Conservation (phyloP, 2,888 invertebrate species). For the Steinernema scapterisci region DNA sequence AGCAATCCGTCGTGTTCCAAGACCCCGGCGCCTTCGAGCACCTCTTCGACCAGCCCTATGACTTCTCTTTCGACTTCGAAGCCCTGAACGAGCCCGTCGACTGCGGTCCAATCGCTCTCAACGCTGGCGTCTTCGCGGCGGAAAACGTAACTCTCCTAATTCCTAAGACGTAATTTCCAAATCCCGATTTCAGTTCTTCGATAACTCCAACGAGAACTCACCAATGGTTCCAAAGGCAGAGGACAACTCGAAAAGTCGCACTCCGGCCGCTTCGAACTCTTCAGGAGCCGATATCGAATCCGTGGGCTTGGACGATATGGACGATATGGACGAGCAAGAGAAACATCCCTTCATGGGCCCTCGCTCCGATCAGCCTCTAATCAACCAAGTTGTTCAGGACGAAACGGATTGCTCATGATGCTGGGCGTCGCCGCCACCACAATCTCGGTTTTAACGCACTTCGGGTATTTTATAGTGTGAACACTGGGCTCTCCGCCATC, state of each 20-base stretch:
- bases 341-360: neutral
- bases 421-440: neutral
- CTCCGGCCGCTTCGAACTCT: neutral
- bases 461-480: neutral
- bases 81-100: neutral
- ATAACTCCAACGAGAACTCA: neutral
- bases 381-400: neutral
- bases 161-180: neutral
- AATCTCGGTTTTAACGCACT: neutral
- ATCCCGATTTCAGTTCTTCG: neutral
- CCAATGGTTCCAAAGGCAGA: neutral
- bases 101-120: neutral
- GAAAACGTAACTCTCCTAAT: neutral
- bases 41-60: neutral
- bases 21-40: slow-evolving; percentile 19
- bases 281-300: neutral
- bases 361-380: neutral
- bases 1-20: slow-evolving; percentile 16
- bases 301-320: neutral
- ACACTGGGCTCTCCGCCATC: neutral
- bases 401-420: slow-evolving; percentile 23
- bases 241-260: neutral
- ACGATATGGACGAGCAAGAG: neutral
- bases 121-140: neutral
- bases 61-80: neutral